Evolutionary conservation across 2,888 invertebrate genomes (phyloP).

Genomic region (Hoplodrina ambigua): DNA sequence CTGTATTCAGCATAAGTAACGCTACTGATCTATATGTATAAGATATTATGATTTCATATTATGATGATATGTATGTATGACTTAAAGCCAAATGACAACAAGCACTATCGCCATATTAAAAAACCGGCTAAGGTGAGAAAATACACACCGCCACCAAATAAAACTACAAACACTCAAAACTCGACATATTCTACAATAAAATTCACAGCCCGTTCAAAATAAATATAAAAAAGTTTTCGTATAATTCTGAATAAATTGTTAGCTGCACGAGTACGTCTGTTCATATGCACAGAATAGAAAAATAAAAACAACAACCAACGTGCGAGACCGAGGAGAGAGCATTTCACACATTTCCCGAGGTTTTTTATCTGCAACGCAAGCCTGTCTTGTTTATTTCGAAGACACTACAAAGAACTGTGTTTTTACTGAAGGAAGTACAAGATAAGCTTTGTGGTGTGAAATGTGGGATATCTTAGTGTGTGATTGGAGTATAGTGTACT

Average conservation of each 20-base stretch:
- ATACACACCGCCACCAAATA: not conserved
- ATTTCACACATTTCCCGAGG: constrained; percentile 66
- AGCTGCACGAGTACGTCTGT: constrained; percentile 39
- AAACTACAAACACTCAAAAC: constrained; percentile 17
- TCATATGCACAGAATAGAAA: constrained; percentile 53
- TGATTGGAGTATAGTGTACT: constrained; percentile 24
- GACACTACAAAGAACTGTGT: constrained; percentile 58
- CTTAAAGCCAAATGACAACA: no score
- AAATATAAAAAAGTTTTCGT: constrained; percentile 26
- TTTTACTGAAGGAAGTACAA: constrained; percentile 45
- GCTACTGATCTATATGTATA: no score
- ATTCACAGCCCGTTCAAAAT: constrained; percentile 26
- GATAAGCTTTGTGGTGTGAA: constrained; percentile 49
- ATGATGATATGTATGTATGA: no score
- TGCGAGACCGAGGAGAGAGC: constrained; percentile 54
- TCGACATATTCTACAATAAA: constrained; percentile 26
- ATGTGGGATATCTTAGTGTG: constrained; percentile 15
- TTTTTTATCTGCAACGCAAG: constrained; percentile 59
- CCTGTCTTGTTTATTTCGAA: constrained; percentile 62
- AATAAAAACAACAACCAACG: constrained; percentile 22
- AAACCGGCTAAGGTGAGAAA: not conserved
- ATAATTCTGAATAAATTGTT: constrained; percentile 51
- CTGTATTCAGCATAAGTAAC: no score
- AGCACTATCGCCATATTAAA: not conserved
- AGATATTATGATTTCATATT: no score